These are phyloP conservation scores for Prunella himalayana DNA, from an alignment of 2,113 vertebrate species.

Conservation along the genomic window DNA sequence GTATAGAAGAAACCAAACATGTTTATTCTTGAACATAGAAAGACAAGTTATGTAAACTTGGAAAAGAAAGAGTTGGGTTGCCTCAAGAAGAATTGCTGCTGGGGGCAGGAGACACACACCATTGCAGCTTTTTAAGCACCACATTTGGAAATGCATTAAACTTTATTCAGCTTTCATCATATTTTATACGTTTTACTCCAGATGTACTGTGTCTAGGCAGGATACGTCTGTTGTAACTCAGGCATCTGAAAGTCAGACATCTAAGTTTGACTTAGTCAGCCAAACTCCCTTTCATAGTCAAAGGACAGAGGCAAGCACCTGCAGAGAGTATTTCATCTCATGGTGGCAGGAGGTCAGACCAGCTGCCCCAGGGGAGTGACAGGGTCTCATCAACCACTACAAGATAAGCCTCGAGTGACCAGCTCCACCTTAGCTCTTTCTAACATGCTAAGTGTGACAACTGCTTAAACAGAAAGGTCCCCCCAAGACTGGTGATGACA, in stretches of 20 bases:
- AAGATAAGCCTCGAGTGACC: fast-evolving
- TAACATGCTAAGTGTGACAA: not conserved
- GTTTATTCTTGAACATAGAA: not conserved
- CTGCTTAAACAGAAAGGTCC: not conserved
- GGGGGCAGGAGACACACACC: not conserved
- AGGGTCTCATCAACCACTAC: not conserved
- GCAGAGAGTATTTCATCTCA: not conserved
- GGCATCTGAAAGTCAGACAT: not conserved
- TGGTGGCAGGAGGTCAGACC: not conserved
- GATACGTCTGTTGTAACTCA: not conserved
- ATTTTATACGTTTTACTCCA: not conserved
- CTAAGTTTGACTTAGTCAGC: not conserved
- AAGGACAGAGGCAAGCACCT: not conserved
- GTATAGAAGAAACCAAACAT: not conserved
- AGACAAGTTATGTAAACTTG: not conserved
- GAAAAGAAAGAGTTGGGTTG: not conserved
- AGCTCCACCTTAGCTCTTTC: not conserved
- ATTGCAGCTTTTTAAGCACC: not conserved
- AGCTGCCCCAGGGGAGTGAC: not conserved
- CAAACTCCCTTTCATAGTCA: not conserved
- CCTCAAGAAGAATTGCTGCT: not conserved
- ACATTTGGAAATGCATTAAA: not conserved
- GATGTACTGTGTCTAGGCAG: not conserved
- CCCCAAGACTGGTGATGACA: not conserved
- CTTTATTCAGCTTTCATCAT: not conserved